Percentiles rank a stretch among this genome's conserved stretches.
Conservation (phyloP, 2,113 vertebrate species). For the Solenodon paradoxus region DNA sequence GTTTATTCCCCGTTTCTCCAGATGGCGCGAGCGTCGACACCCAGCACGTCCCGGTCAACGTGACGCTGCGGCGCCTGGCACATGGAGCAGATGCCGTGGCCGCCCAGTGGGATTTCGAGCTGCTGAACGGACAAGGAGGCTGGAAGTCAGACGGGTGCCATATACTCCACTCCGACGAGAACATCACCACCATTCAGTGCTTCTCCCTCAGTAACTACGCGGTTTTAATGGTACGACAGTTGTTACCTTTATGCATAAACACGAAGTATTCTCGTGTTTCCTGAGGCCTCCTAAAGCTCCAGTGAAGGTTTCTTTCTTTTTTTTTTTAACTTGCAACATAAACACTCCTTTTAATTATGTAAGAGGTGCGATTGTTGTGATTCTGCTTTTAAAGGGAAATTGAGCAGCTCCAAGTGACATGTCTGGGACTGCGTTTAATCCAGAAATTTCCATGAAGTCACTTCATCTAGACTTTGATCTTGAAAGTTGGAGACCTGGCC, state of each 20-base stretch:
- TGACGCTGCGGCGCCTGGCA: constrained; percentile 90
- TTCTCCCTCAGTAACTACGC: constrained; percentile 94
- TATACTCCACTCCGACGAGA: constrained; percentile 92
- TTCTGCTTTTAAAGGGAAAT: constrained; percentile 31
- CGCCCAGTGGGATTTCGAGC: constrained; percentile 93
- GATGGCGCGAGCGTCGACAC: constrained; percentile 85
- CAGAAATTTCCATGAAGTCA: not conserved
- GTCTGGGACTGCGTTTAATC: not conserved
- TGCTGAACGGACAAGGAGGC: constrained; percentile 92
- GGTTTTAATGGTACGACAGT: constrained; percentile 90
- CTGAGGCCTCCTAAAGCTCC: not conserved
- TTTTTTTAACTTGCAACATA: not conserved
- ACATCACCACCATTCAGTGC: constrained; percentile 94
- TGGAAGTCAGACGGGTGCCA: constrained; percentile 94
- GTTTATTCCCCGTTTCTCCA: constrained; percentile 72
- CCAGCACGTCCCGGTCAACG: constrained; percentile 88
- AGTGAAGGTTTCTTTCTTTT: not conserved
- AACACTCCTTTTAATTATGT: not conserved
- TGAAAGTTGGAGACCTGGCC: not conserved
- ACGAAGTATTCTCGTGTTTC: not conserved
- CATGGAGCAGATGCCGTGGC: constrained; percentile 92
- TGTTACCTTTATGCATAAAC: not conserved
- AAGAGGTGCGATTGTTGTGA: not conserved
- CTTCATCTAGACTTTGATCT: not conserved
- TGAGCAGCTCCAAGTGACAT: not conserved